Evolutionary conservation across 2,888 invertebrate genomes (phyloP), one percentile per base, ranked within the genome.

Genomic region (Oxycera nigricornis): DNA sequence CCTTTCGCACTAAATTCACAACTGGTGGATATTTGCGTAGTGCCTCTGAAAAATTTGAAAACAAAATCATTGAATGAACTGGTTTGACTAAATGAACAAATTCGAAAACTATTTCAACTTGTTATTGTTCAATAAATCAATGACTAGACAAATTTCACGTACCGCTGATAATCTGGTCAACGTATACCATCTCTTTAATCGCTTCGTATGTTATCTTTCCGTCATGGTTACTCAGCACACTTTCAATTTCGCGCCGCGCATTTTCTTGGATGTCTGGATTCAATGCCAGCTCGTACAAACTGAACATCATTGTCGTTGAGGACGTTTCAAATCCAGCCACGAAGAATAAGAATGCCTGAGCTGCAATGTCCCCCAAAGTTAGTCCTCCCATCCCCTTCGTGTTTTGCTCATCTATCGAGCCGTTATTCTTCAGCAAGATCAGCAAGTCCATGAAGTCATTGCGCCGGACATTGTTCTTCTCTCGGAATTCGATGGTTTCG

Each of bases 271-370:
- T 78, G n/a, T 81, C 80, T 1, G 79, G 79, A 77, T 83, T 80
- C 17, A 80, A 0, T 0, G 82, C 81, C 28, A 83, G 74, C 24
- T 82, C 79, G 31, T 81, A 82, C 1, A 83, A 52, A 74, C 20
- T 11, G 75, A 89, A 90, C 75, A 88, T 87, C 2, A 91, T 86
- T 0, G 89, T 87, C 0, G 90, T 87, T 0, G 91, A 90, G 0
- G 89, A 89, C 0, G 91, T 89, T 80, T 90, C 90, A 77, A 90
- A 89, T 0, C 91, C 91, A 14, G 90, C 83, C 28, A 83, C 52
- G 11, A 84, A 79, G 65, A 84, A 85, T 1, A 81, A 79, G 76
- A 84, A 85, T 0, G 82, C 80, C 46, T 85, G 83, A 0, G 84
- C 85, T 0, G 83, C 81, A n/a, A 85, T 80, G 75, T 84, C 80